Evolutionary conservation across 2,113 vertebrate genomes (phyloP).

Genomic region (Terrapene triunguis): DNA sequence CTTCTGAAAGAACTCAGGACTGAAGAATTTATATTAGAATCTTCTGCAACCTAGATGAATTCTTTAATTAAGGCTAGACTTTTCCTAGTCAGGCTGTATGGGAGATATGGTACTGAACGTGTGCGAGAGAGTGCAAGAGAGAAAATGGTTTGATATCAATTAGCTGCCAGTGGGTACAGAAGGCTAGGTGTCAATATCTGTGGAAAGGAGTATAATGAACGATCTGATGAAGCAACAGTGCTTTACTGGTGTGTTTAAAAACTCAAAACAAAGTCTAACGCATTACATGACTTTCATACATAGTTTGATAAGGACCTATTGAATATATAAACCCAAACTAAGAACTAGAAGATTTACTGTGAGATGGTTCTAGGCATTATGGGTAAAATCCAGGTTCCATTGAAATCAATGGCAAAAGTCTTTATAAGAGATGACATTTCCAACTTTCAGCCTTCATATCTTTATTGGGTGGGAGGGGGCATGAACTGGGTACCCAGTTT

Average conservation of each 20-base stretch:
- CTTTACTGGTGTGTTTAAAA: background rate
- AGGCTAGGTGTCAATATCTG: background rate
- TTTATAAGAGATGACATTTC: background rate
- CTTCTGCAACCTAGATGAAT: conserved; percentile 20
- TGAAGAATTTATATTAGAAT: conserved; percentile 24
- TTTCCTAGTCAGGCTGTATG: conserved; percentile 21
- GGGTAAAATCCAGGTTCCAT: background rate
- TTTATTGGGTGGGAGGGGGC: background rate
- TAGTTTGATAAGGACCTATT: background rate
- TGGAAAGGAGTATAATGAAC: background rate
- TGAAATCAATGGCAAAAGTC: background rate
- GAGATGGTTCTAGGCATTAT: background rate
- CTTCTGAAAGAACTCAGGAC: conserved; percentile 4
- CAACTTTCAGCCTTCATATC: background rate
- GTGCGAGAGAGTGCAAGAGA: background rate
- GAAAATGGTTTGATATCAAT: no score
- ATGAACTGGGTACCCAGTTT: background rate
- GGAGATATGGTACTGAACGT: background rate
- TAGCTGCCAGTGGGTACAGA: background rate
- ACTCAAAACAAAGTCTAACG: background rate
- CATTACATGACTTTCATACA: background rate
- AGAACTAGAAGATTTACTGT: background rate
- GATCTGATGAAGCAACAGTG: background rate
- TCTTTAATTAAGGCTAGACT: conserved; percentile 30
- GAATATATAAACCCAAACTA: background rate